Conservation (phyloP, 2,888 invertebrate species). For the Drosophila yooni region DNA sequence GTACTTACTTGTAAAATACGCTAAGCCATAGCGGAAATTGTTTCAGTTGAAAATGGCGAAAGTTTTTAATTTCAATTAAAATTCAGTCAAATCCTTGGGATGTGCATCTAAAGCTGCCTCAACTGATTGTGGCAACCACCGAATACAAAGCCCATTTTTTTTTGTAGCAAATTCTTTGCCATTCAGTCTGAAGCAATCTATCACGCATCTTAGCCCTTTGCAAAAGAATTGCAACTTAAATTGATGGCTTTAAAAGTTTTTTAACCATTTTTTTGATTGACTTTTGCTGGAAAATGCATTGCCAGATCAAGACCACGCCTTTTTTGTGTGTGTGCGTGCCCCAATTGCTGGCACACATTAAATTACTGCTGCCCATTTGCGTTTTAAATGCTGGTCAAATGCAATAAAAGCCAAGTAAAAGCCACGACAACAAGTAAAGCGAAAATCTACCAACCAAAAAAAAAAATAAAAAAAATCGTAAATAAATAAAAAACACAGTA, state of each 20-base stretch:
- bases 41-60: slow-evolving; percentile 55
- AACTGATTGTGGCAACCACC: not conserved
- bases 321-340: slow-evolving; percentile 31
- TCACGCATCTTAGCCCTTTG: not conserved
- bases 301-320: slow-evolving; percentile 37
- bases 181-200: not conserved
- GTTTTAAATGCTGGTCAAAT: slow-evolving; percentile 70
- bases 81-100: slow-evolving; percentile 53
- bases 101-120: slow-evolving; percentile 21
- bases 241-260: not conserved
- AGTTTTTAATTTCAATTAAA: slow-evolving; percentile 61
- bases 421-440: slow-evolving; percentile 51
- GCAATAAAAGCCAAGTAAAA: slow-evolving; percentile 73
- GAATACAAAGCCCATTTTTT: not conserved
- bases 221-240: not conserved
- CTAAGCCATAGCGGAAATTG: slow-evolving; percentile 58
- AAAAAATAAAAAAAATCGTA: slow-evolving; percentile 1
- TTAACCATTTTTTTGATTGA: slow-evolving; percentile 5
- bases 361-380: slow-evolving; percentile 58
- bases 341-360: slow-evolving; percentile 67
- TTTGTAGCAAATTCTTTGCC: not conserved
- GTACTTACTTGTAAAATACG: slow-evolving; percentile 3
- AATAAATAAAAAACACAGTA: slow-evolving; percentile 14
- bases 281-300: slow-evolving; percentile 25
- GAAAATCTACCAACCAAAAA: slow-evolving; percentile 19